Evolutionary conservation across 2,888 invertebrate species (phyloP), one percentile per base, ranked within the genome.

Genomic region (Sylvicola cinctus): DNA sequence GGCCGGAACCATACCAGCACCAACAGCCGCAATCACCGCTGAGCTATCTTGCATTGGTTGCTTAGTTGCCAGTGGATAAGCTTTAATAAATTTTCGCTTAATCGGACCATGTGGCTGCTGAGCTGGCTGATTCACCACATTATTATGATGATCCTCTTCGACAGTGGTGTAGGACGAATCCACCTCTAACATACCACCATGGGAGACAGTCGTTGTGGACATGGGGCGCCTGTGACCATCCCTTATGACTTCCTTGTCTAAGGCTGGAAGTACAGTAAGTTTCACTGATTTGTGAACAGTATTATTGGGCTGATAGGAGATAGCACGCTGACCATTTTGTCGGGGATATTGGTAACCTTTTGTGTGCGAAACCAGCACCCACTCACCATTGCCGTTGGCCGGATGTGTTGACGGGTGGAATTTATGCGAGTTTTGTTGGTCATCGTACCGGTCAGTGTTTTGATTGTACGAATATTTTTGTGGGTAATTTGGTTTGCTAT

Each of bases 1-100:
- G 0, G 78, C 79, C 5, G 79, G 79, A 14, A 80, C 63, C 71
- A 80, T 74, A 1, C 79, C 79, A 12, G 79, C 78, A 1, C 78
- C 74, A 1, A 78, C 43, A 15, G 45, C 45, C 4, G 45, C 45
- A 3, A 45, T 20, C 4, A 45, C 41, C 2, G 44, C 42, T 14
- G 44, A 36, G 29, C 40, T 41, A 28, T 45, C 44, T 20, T 16
- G 6, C 12, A 26, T 33, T 7, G 30, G 15, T 16, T 33, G 38
- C 15, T 33, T 36, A 7, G 33, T 30, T 16, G 30, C 29, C 10
- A 36, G 20, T 20, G 34, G 25, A 25, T 30, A 14, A 29, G 13
- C 26, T 45, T 45, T 32, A 41, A 42, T 25, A 16, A 34, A 20
- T 32, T 38, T 36, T 11, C 31, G 16, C 34, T 36, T 40, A 15